These are phyloP conservation scores for Syngnathus scovelli DNA, from an alignment of 2,113 vertebrate species.

Conservation along the genomic window DNA sequence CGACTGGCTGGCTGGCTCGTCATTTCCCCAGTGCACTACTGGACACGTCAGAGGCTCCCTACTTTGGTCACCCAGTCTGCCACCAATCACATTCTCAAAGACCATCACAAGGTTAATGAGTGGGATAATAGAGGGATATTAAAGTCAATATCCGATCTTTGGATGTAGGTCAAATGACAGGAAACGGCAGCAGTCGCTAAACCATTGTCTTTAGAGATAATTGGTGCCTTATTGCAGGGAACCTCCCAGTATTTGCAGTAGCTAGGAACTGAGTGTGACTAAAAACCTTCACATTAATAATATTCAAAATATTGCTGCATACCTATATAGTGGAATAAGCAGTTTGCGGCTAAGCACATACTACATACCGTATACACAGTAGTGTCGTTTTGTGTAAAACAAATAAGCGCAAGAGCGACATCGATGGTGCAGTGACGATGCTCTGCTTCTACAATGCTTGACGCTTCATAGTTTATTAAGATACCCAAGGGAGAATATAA, in stretches of 20 bases:
- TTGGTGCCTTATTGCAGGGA: constrained; percentile 43
- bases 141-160: constrained; percentile 63
- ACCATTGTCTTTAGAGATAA: constrained; percentile 47
- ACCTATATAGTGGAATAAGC: too few species aligned
- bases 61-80: constrained; percentile 23
- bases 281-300: too few species aligned
- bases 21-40: constrained; percentile 28
- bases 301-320: too few species aligned
- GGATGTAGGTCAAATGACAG: constrained; percentile 42
- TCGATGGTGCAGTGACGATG: too few species aligned
- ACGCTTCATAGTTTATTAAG: too few species aligned
- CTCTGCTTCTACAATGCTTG: too few species aligned
- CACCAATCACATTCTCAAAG: constrained; percentile 34
- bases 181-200: constrained; percentile 6
- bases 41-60: constrained; percentile 49
- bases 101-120: constrained; percentile 64
- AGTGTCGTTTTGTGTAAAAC: too few species aligned
- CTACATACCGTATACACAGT: too few species aligned
- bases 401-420: too few species aligned
- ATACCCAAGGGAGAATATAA: too few species aligned
- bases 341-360: too few species aligned
- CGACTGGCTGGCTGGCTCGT: constrained; percentile 44
- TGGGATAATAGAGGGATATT: constrained; percentile 57
- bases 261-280: too few species aligned
- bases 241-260: not conserved